phyloP scores from a whole-genome alignment of 2,113 vertebrate genomes.

The Xenopus borealis region DNA sequence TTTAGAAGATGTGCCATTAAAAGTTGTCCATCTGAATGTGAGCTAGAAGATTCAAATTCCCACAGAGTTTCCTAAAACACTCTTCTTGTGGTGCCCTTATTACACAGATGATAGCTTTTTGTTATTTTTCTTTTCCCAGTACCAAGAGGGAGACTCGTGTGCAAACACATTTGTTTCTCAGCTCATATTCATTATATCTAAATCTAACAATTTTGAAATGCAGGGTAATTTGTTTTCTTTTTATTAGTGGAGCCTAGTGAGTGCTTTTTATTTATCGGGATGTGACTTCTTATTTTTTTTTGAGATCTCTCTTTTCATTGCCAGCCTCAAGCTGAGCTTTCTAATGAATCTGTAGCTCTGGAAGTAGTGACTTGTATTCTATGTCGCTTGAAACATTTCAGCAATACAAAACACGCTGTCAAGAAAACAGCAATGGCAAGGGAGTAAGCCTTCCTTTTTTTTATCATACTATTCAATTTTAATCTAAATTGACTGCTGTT shows the following conservation, averaged over 20 bases:
- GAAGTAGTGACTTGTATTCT: slow-evolving; percentile 54
- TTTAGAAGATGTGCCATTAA: slow-evolving; percentile 31
- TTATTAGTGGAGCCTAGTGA: slow-evolving; percentile 67
- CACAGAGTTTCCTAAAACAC: slow-evolving; percentile 29
- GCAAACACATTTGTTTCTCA: slow-evolving; percentile 55
- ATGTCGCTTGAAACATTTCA: slow-evolving; percentile 54
- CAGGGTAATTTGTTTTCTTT: slow-evolving; percentile 70
- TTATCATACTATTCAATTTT: slow-evolving; percentile 57
- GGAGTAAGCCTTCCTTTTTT: slow-evolving; percentile 54
- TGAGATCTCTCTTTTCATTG: slow-evolving; percentile 62
- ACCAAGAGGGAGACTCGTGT: slow-evolving; percentile 55
- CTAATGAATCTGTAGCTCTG: slow-evolving; percentile 68
- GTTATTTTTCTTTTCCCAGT: slow-evolving; percentile 37
- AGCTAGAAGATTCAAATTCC: slow-evolving; percentile 27
- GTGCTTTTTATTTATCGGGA: slow-evolving; percentile 59
- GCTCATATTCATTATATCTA: slow-evolving; percentile 58
- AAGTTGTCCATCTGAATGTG: slow-evolving; percentile 16
- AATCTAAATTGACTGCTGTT: slow-evolving; percentile 67
- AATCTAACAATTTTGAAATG: slow-evolving; percentile 61
- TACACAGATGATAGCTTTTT: slow-evolving; percentile 52
- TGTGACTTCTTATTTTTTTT: slow-evolving; percentile 60
- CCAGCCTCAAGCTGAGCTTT: slow-evolving; percentile 69
- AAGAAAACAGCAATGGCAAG: slow-evolving; percentile 61
- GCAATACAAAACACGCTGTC: slow-evolving; percentile 63
- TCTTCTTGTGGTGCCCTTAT: slow-evolving; percentile 49